Evolutionary conservation across 2,797 vertebrate species (phyloP).

Genomic region (Pantherophis vulpinus): DNA sequence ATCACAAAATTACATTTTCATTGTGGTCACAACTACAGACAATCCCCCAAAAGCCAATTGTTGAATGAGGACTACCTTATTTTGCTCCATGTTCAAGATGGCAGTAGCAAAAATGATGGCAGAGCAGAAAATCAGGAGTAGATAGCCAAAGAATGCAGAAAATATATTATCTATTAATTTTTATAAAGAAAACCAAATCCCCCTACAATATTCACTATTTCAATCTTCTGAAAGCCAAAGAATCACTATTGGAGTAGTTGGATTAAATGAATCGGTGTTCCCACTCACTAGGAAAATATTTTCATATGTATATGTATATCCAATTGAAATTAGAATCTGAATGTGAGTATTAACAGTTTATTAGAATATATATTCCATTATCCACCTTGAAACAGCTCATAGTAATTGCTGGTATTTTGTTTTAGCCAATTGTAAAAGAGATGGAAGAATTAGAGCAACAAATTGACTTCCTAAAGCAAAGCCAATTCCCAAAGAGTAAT

Average conservation of each 20-base stretch:
- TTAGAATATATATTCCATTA: neutral
- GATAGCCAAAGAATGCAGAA: neutral
- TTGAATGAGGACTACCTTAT: neutral
- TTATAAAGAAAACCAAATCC: neutral
- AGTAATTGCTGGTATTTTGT: slow-evolving; percentile 12
- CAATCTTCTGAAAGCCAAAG: neutral
- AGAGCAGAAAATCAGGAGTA: neutral
- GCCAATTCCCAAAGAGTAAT: slow-evolving; percentile 56
- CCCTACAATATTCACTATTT: neutral
- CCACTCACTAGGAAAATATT: neutral
- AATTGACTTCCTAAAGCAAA: slow-evolving; percentile 67
- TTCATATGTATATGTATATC: neutral
- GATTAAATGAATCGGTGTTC: neutral
- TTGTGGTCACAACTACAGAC: neutral
- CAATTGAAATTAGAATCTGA: neutral
- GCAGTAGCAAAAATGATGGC: neutral
- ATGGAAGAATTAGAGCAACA: slow-evolving; percentile 68
- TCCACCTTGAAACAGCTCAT: slow-evolving; percentile 30
- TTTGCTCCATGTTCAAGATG: neutral
- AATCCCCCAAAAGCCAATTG: neutral
- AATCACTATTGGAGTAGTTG: neutral
- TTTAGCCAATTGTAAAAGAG: slow-evolving; percentile 69
- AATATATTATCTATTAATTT: neutral
- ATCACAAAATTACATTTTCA: neutral
- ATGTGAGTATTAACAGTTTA: neutral